phyloP scores from a whole-genome alignment of 2,113 vertebrate genomes.

The Cyprinodon variegatus region DNA sequence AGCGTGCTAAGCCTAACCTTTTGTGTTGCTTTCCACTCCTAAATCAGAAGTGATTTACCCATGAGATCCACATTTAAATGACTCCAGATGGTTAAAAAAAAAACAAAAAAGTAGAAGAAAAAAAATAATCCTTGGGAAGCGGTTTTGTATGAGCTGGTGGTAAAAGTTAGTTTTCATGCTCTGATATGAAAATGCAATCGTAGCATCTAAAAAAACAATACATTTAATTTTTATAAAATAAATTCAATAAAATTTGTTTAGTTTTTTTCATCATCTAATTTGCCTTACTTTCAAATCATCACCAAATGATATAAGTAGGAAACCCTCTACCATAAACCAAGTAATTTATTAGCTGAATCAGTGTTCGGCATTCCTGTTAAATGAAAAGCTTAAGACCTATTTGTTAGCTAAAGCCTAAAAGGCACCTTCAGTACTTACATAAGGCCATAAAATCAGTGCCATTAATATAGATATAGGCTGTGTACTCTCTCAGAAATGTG shows the following conservation, averaged over 20 bases:
- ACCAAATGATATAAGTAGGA: slow-evolving; percentile 41
- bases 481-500: slow-evolving; percentile 48
- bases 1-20: slow-evolving; percentile 75
- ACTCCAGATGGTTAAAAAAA: slow-evolving; percentile 61
- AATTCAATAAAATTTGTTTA: slow-evolving; percentile 52
- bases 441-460: slow-evolving; percentile 62
- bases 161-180: slow-evolving; percentile 67
- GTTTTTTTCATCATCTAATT: slow-evolving; percentile 40
- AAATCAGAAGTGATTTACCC: slow-evolving; percentile 73
- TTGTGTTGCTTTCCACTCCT: slow-evolving; percentile 68
- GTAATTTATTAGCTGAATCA: slow-evolving; percentile 68
- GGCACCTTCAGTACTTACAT: slow-evolving; percentile 57
- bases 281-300: slow-evolving; percentile 43
- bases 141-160: slow-evolving; percentile 63
- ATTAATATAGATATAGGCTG: slow-evolving; percentile 67
- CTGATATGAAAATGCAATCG: slow-evolving; percentile 61
- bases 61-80: slow-evolving; percentile 70
- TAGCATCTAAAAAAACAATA: slow-evolving; percentile 73
- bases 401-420: slow-evolving; percentile 67
- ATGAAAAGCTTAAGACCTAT: slow-evolving; percentile 69
- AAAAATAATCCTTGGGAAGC: slow-evolving; percentile 69
- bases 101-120: slow-evolving; percentile 17
- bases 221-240: slow-evolving; percentile 43
- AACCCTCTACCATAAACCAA: slow-evolving; percentile 57
- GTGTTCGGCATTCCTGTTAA: slow-evolving; percentile 74